phyloP scores from a whole-genome alignment of 92 coral and sea anemone genomes.

The Palythoa caribaeorum region DNA sequence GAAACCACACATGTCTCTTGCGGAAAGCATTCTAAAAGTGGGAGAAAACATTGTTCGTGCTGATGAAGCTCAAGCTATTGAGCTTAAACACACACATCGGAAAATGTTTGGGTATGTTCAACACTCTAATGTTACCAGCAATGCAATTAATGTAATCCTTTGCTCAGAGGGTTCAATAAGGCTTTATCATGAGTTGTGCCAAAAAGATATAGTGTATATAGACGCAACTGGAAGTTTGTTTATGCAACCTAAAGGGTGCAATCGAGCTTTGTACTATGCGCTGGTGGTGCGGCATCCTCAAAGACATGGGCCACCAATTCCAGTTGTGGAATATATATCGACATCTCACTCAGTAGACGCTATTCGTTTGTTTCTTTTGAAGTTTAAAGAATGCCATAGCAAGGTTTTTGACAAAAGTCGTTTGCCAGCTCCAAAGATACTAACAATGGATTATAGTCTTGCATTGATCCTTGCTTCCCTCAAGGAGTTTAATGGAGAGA shows the following conservation, averaged over 20 bases:
- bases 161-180: constrained; percentile 49
- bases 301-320: constrained; percentile 30
- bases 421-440: background rate
- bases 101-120: constrained; percentile 48
- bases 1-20: background rate
- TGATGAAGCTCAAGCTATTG: constrained; percentile 27
- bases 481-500: constrained; percentile 13
- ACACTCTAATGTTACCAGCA: constrained; percentile 19
- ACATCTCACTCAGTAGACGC: constrained; percentile 26
- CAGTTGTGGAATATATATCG: constrained; percentile 46
- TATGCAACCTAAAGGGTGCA: background rate
- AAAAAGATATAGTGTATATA: constrained; percentile 36
- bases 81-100: constrained; percentile 28
- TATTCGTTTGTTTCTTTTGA: constrained; percentile 2
- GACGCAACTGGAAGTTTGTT: constrained; percentile 57
- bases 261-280: constrained; percentile 33
- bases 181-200: constrained; percentile 36
- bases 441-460: constrained; percentile 42
- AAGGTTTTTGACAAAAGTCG: background rate
- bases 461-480: constrained; percentile 23
- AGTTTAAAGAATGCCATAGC: constrained; percentile 32
- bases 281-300: constrained; percentile 34
- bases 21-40: constrained; percentile 26
- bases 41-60: background rate
- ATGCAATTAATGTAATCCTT: constrained; percentile 31